A percentile compares a stretch with the other conserved stretches of the same genome.
Conservation (phyloP, 2,797 vertebrate species). For the Cephalopachus bancanus region DNA sequence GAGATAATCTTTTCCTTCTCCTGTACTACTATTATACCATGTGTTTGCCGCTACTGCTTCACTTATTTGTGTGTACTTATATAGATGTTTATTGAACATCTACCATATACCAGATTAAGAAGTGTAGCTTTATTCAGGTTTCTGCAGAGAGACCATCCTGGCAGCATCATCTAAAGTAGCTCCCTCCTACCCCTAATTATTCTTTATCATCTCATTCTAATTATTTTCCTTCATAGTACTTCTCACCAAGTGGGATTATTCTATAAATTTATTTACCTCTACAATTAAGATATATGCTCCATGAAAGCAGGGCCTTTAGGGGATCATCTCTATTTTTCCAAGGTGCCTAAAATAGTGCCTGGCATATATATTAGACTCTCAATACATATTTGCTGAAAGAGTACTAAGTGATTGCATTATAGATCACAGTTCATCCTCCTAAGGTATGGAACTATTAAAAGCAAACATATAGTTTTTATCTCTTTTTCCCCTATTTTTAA, state of each 20-base stretch:
- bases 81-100: neutral
- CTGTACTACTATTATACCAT: neutral
- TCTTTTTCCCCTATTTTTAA: neutral
- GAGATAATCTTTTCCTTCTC: neutral
- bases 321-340: neutral
- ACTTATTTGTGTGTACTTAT: neutral
- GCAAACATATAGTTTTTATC: conserved; percentile 14
- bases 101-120: neutral
- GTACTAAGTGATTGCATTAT: neutral
- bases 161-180: neutral
- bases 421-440: neutral
- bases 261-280: neutral
- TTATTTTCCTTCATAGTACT: conserved; percentile 12
- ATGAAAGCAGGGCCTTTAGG: neutral
- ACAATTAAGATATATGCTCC: neutral
- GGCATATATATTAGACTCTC: neutral
- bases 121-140: neutral
- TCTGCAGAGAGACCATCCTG: neutral
- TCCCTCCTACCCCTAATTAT: neutral
- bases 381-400: neutral
- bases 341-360: neutral
- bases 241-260: neutral
- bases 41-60: neutral
- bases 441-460: neutral
- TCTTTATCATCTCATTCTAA: neutral